Evolutionary conservation across 2,797 vertebrate species (phyloP).

Genomic region (Sebastiscus albofasciatus): DNA sequence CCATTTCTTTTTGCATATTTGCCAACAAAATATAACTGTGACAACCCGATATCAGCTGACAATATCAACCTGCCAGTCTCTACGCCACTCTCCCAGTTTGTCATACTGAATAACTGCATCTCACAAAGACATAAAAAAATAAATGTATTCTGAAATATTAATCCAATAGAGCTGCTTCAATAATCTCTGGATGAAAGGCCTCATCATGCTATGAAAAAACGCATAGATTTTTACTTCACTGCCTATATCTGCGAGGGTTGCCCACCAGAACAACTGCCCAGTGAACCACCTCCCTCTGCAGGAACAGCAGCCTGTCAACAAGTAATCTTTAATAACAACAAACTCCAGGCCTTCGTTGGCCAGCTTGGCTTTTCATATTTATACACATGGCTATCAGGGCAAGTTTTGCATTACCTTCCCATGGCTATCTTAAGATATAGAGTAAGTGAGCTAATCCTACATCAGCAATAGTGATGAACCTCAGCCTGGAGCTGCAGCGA

Average conservation of each 20-base stretch:
- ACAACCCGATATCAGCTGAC: not conserved
- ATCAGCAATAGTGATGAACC: conserved; percentile 32
- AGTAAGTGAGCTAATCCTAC: conserved; percentile 55
- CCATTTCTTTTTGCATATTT: not conserved
- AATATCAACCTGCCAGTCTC: not conserved
- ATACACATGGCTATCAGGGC: conserved; percentile 2
- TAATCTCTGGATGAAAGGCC: not conserved
- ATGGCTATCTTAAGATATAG: conserved; percentile 43
- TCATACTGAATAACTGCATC: not conserved
- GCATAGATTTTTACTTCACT: not conserved
- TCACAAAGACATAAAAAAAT: not conserved
- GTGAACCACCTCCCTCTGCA: conserved; percentile 7
- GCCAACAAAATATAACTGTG: not conserved
- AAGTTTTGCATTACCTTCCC: conserved; percentile 45
- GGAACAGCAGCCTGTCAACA: conserved; percentile 43
- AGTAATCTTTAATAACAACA: conserved; percentile 49
- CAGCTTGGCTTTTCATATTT: conserved; percentile 39
- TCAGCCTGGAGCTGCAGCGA: conserved; percentile 6
- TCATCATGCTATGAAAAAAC: not conserved
- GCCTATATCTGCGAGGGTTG: conserved; percentile 15
- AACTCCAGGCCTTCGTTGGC: conserved; percentile 17
- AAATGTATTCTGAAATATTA: not conserved
- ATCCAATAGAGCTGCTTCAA: not conserved
- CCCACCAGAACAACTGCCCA: not conserved
- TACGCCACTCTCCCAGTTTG: not conserved